A percentile compares a stretch with the other conserved stretches of the same genome.
phyloP scores from a whole-genome alignment of 2,888 invertebrate species.

The Bellardia pandia region DNA sequence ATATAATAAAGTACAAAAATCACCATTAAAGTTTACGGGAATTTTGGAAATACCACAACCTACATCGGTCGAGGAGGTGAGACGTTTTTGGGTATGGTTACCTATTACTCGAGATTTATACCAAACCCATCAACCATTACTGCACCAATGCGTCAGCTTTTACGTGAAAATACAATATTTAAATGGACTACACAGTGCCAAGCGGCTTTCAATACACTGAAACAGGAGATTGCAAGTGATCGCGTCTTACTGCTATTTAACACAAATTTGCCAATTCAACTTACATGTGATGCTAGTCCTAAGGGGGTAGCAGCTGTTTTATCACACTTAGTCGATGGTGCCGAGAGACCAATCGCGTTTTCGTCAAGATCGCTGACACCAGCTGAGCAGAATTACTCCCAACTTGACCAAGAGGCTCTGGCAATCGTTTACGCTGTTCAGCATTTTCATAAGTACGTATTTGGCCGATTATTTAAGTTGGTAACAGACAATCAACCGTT shows the following conservation, averaged over 20 bases:
- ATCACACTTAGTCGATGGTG: background rate
- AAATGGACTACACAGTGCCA: conserved; percentile 58
- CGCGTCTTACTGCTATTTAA: conserved; percentile 62
- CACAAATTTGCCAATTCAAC: conserved; percentile 39
- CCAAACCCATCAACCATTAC: conserved; percentile 59
- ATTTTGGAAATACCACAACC: conserved; percentile 55
- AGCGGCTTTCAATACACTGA: conserved; percentile 50
- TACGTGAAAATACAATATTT: conserved; percentile 45
- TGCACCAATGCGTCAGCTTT: conserved; percentile 43
- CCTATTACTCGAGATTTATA: conserved; percentile 70
- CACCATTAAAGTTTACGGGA: background rate
- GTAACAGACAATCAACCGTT: no score
- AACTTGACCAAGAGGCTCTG: conserved; percentile 55
- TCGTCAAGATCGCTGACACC: conserved; percentile 54
- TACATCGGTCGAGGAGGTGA: no score
- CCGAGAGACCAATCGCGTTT: conserved; percentile 54
- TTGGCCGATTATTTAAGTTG: no score
- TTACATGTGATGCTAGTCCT: conserved; percentile 41
- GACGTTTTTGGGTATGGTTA: no score
- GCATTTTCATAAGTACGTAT: conserved; percentile 35
- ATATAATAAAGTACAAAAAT: conserved; percentile 34
- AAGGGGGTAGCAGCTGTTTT: no score
- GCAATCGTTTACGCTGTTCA: conserved; percentile 48
- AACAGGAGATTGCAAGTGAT: conserved; percentile 55
- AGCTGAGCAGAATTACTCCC: conserved; percentile 66